phyloP scores from a whole-genome alignment of 2,888 invertebrate genomes.

The Thecophora atra region DNA sequence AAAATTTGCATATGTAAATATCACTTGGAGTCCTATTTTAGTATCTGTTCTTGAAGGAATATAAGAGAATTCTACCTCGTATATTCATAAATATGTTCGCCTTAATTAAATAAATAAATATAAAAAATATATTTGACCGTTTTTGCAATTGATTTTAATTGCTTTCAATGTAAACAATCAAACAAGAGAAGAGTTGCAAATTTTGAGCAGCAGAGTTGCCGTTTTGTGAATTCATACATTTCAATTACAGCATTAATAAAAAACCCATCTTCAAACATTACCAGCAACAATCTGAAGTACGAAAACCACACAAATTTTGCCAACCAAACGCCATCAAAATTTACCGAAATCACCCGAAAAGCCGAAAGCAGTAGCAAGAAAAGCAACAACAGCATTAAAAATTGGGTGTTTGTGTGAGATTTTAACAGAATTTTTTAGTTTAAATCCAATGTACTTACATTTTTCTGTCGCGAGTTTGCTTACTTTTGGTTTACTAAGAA shows the following conservation, averaged over 20 bases:
- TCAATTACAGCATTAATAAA: neutral
- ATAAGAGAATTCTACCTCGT: too few relatives aligned
- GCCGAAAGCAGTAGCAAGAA: neutral
- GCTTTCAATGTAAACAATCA: slow-evolving; percentile 14
- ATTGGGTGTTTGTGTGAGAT: slow-evolving; percentile 1
- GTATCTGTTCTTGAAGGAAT: too few relatives aligned
- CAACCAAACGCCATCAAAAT: neutral
- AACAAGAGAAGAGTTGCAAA: neutral
- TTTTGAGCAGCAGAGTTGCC: slow-evolving; percentile 10
- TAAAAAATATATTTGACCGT: slow-evolving; percentile 15
- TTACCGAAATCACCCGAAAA: neutral
- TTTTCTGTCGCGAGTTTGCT: neutral
- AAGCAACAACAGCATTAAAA: neutral
- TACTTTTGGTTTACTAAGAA: too few relatives aligned
- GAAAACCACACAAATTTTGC: slow-evolving; percentile 1
- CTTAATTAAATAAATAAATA: neutral
- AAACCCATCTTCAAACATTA: neutral
- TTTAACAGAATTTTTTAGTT: slow-evolving; percentile 14
- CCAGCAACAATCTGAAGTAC: neutral
- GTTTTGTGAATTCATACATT: slow-evolving; percentile 15
- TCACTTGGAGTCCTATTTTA: too few relatives aligned
- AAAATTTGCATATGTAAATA: too few relatives aligned
- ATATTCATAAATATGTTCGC: neutral
- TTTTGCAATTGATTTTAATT: slow-evolving; percentile 25
- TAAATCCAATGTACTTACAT: slow-evolving; percentile 28